Base-by-base conservation (phyloP, 2,888 invertebrate species). In the Dendrolimus pini region DNA sequence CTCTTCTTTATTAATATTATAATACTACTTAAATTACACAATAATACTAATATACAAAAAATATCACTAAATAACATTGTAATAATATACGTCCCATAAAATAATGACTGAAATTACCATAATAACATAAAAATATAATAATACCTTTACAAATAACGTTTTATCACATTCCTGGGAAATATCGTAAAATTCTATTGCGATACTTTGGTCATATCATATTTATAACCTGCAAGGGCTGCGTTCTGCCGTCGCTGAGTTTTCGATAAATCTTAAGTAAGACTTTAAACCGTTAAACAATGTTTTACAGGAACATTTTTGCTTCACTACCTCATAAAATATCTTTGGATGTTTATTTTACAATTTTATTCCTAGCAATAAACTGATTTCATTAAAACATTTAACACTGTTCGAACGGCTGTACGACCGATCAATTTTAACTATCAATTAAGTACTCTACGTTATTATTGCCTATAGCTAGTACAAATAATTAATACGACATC, bases 31-130 rank as follows among this genome's bases (percentile, higher is more conserved):
- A 47, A 47, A 47, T 47, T 9, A 47, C 9, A 47, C 47, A 69
- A 64, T 72, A 72, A 71, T 71, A 73, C 64, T 75, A 78, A 80
- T 78, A 78, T 77, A 77, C 75, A 78, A 72, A 67, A 68, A 60
- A 65, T 61, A 65, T 61, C 63, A 82, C 75, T 80, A 79, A 78
- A 82, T 83, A 82, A 80, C 76, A 76, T 69, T 75, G 66, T 70
- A 76, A 78, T 67, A 74, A 73, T 74, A 72, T 72, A 73, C 63
- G 63, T 72, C 66, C 70, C 70, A 74, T 80, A 80, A 71, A 77
- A 75, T 82, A 81, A 82, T 87, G 86, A 87, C 87, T 87, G 77
- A 75, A 76, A 74, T 75, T 72, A 71, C 63, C 67, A 70, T 74
- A 70, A 64, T 68, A 68, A 71, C 67, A 67, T 62, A 67, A 68